These are phyloP conservation scores for Otus sunia DNA, from an alignment of 2,113 vertebrate genomes.

Conservation along the genomic window DNA sequence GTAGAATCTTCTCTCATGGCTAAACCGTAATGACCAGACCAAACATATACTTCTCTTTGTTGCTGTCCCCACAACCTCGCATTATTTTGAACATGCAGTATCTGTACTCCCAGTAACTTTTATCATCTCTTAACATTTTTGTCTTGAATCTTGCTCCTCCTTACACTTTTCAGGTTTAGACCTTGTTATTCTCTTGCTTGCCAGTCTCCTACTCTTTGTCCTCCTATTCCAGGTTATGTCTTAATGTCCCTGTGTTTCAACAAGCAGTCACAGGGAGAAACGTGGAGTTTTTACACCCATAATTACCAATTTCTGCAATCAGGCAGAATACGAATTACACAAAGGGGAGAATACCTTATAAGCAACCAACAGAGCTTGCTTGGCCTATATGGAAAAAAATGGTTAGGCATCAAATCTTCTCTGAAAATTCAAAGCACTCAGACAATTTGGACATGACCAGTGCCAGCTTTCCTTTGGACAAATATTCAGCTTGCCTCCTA, in stretches of 20 bases:
- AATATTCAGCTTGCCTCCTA: neutral
- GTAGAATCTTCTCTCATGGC: neutral
- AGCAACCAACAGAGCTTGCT: neutral
- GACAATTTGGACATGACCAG: neutral
- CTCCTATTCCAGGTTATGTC: neutral
- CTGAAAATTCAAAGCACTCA: neutral
- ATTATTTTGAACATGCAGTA: neutral
- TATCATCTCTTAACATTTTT: neutral
- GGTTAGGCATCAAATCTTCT: neutral
- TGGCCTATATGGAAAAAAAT: neutral
- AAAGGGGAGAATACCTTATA: neutral
- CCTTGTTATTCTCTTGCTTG: neutral
- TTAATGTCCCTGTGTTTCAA: rapidly evolving
- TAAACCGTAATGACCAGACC: neutral
- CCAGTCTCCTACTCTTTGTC: neutral
- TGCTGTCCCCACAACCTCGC: neutral
- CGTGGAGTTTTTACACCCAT: neutral
- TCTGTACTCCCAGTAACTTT: neutral
- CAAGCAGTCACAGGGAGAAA: neutral
- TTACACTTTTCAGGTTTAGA: neutral
- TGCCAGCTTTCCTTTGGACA: neutral
- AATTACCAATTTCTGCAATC: neutral
- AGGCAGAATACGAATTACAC: neutral
- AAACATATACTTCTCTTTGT: neutral
- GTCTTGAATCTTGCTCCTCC: neutral